These are phyloP conservation scores for Diabrotica balteata DNA, from an alignment of 2,888 invertebrate genomes.

Conservation along the genomic window DNA sequence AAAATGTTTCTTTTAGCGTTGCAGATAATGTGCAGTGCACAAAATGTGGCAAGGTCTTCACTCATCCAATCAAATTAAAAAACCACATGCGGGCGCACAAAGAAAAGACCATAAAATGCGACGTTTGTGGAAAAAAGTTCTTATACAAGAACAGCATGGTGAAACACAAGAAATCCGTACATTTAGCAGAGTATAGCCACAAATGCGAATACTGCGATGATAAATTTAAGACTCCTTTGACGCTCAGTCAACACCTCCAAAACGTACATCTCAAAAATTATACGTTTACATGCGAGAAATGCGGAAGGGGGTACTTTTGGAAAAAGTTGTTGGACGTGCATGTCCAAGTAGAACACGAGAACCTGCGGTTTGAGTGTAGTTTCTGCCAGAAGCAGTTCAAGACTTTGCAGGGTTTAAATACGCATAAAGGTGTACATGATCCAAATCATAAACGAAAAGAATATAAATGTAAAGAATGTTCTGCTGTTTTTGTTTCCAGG, in stretches of 20 bases:
- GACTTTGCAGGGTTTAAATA: conserved; percentile 38
- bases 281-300: conserved; percentile 46
- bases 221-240: conserved; percentile 38
- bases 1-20: neutral
- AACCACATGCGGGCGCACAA: conserved; percentile 37
- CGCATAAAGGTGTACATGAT: conserved; percentile 41
- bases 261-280: conserved; percentile 61
- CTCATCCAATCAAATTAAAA: conserved; percentile 24
- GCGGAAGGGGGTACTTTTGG: conserved; percentile 42
- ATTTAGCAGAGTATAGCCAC: conserved; percentile 35
- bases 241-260: conserved; percentile 37
- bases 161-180: conserved; percentile 38
- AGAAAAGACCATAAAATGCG: conserved; percentile 38
- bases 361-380: conserved; percentile 41
- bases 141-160: conserved; percentile 35
- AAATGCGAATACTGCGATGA: conserved; percentile 39
- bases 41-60: conserved; percentile 34
- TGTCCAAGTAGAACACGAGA: conserved; percentile 42
- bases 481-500: conserved; percentile 33
- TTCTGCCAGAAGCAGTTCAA: conserved; percentile 44
- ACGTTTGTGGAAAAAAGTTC: conserved; percentile 42
- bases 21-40: conserved; percentile 20
- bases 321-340: conserved; percentile 39
- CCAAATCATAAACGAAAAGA: conserved; percentile 38
- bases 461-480: conserved; percentile 42